Evolutionary conservation across 2,113 vertebrate genomes (phyloP), one percentile per base, ranked within the genome.

Genomic region (Lanius collurio): DNA sequence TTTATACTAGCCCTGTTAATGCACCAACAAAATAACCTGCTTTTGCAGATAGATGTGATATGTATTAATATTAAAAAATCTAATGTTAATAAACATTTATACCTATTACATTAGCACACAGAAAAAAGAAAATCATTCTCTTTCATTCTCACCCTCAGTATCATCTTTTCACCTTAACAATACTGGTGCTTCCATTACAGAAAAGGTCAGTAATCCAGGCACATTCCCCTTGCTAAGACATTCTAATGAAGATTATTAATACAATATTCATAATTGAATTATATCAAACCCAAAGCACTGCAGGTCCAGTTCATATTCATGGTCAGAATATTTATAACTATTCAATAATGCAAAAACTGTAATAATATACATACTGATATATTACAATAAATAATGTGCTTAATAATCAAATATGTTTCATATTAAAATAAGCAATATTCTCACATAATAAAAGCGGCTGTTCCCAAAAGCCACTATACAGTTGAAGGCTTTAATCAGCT

Each of bases 401-500:
- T 7, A 44, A 53, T 73, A 42, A 74, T 47, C 10, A 52, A 53
- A 52, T 59, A 55, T 14, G 9, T 27, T 63, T 19, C 35, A n/a
- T 42, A 53, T 49, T 73, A 55, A 33, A 33, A 37, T 9, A 33
- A 53, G 16, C 35, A 6, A 46, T 81, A 92, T 82, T 62, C 94
- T 94, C 62, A 94, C 91, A 68, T 19, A 82, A 60, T 93, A 33
- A 39, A 5, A 0, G 23, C 10, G 28, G 75, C 90, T 95, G 62
- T 92, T 96, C 49, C 84, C 91, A 94, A 95, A 95, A 68, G 85
- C 94, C 62, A 90, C 85, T 10, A 95, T 60, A 19, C 3, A 5
- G 55, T 77, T 28, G 26, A 84, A 93, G 11, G 93, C 92, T 87
- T 89, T 63, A 28, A 94, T 95, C 88, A 98, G 70, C 47, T 93